A percentile compares a stretch with the other conserved stretches of the same genome.
phyloP scores from a whole-genome alignment of 2,113 vertebrate species.

The Anthoscopus minutus region DNA sequence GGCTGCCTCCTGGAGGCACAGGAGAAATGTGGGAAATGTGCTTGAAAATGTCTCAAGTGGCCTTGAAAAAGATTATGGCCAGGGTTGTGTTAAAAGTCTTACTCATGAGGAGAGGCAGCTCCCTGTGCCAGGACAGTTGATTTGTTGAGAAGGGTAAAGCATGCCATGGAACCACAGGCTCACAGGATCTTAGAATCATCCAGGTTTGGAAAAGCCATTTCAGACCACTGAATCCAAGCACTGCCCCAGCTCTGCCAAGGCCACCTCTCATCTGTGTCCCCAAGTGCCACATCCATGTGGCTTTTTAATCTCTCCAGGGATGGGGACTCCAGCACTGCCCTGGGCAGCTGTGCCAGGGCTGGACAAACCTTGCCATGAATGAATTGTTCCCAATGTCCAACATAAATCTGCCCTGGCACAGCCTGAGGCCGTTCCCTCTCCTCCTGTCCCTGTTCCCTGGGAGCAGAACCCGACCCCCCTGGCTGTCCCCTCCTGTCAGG shows the following conservation, averaged over 20 bases:
- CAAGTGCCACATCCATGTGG: background rate
- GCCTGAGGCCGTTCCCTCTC: rapidly evolving
- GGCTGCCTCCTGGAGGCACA: background rate
- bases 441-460: background rate
- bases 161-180: background rate
- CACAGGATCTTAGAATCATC: background rate
- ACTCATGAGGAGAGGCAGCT: background rate
- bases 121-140: background rate
- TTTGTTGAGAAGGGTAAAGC: background rate
- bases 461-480: rapidly evolving
- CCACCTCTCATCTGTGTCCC: background rate
- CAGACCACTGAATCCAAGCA: rapidly evolving
- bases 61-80: rapidly evolving
- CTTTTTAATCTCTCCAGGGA: background rate
- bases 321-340: too few relatives aligned
- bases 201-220: background rate
- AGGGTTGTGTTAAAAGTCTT: background rate
- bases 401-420: rapidly evolving
- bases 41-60: background rate
- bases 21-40: background rate
- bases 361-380: background rate
- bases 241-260: background rate
- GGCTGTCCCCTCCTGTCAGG: background rate
- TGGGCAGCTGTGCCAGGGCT: background rate
- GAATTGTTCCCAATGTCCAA: background rate